Conservation (phyloP, 2,797 vertebrate species). For the Urophycis tenuis region DNA sequence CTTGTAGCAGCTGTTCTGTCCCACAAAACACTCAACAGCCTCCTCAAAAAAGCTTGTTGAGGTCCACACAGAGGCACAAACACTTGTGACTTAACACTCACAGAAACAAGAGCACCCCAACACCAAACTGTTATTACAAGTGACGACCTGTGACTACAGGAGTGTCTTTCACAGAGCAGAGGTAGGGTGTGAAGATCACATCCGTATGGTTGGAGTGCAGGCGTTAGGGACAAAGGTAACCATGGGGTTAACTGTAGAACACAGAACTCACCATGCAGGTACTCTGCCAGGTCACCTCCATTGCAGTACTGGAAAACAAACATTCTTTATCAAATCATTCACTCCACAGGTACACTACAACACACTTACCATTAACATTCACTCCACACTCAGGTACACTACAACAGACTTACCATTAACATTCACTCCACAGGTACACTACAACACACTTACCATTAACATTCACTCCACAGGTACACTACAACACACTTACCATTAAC, state of each 20-base stretch:
- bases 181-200: slow-evolving; percentile 6
- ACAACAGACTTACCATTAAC: not conserved
- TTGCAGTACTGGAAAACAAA: slow-evolving; percentile 84
- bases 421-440: not conserved
- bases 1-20: not conserved
- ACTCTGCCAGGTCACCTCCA: slow-evolving; percentile 96
- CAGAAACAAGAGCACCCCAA: slow-evolving; percentile 9
- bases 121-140: slow-evolving; percentile 29
- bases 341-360: too few relatives aligned
- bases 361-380: not conserved
- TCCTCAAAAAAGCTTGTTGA: not conserved
- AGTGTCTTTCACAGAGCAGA: slow-evolving; percentile 8
- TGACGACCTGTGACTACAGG: not conserved
- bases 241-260: not conserved
- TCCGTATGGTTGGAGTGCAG: not conserved
- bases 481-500: not conserved
- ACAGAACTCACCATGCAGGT: slow-evolving; percentile 88
- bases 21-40: not conserved
- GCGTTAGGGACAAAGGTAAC: slow-evolving; percentile 6
- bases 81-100: not conserved
- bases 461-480: not conserved
- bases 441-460: not conserved
- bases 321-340: not conserved
- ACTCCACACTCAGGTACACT: too few relatives aligned
- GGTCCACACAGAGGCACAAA: not conserved